These are phyloP conservation scores for Alcis repandata DNA, from an alignment of 2,888 invertebrate species.

Conservation along the genomic window DNA sequence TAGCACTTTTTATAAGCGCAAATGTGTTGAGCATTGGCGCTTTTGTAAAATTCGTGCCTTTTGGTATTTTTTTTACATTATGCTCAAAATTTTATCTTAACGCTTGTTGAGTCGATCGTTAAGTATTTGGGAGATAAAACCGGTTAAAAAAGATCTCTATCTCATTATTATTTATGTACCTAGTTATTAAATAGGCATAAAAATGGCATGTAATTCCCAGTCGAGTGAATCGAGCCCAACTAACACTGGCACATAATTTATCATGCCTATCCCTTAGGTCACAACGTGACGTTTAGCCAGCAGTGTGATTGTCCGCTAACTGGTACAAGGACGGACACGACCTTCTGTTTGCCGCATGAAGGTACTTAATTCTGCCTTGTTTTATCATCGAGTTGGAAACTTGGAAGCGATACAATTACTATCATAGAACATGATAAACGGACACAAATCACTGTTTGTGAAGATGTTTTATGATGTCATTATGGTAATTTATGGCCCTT, in stretches of 20 bases:
- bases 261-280: slow-evolving; percentile 52
- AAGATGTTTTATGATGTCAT: slow-evolving; percentile 25
- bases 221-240: slow-evolving; percentile 21
- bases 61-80: background rate
- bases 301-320: slow-evolving; percentile 75
- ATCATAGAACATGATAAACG: slow-evolving; percentile 23
- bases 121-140: background rate
- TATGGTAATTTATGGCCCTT: slow-evolving; percentile 19
- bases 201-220: slow-evolving; percentile 15
- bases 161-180: background rate
- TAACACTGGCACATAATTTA: slow-evolving; percentile 31
- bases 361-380: slow-evolving; percentile 57
- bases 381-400: slow-evolving; percentile 49
- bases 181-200: background rate
- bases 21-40: background rate
- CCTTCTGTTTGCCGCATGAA: slow-evolving; percentile 64
- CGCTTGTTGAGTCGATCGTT: background rate
- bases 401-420: slow-evolving; percentile 39
- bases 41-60: background rate
- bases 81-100: background rate
- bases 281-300: slow-evolving; percentile 66
- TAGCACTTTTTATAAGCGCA: too few relatives aligned
- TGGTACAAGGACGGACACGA: slow-evolving; percentile 72
- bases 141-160: background rate
- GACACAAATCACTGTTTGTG: slow-evolving; percentile 31